Percentiles rank a stretch among this genome's conserved stretches.
Conservation (phyloP, 2,797 vertebrate species). For the Harpagifer antarcticus region DNA sequence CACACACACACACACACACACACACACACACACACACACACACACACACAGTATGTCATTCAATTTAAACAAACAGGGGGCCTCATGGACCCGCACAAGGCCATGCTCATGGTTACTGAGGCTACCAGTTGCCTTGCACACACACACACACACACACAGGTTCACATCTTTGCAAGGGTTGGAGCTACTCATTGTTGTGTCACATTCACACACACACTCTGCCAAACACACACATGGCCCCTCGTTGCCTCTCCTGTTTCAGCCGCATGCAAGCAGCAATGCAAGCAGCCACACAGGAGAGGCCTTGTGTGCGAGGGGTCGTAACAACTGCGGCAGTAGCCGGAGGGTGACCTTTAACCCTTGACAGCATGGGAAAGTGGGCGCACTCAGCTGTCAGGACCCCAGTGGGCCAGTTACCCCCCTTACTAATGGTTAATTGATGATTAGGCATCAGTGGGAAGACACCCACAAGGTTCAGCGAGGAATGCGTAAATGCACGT, state of each 20-base stretch:
- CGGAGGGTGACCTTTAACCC: slow-evolving; percentile 75
- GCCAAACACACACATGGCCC: slow-evolving; percentile 35
- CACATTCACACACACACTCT: slow-evolving; percentile 34
- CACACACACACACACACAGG: slow-evolving; percentile 38
- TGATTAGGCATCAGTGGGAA: slow-evolving; percentile 65
- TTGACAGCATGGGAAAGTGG: slow-evolving; percentile 86
- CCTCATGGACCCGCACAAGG: slow-evolving; percentile 59
- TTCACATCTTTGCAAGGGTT: slow-evolving; percentile 28
- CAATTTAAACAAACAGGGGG: slow-evolving; percentile 70
- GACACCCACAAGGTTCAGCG: slow-evolving; percentile 27
- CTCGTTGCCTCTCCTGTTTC: slow-evolving; percentile 56
- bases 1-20: neutral
- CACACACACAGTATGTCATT: slow-evolving; percentile 42
- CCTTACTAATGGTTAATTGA: slow-evolving; percentile 63
- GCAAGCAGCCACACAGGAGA: slow-evolving; percentile 71
- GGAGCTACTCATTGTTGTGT: slow-evolving; percentile 47
- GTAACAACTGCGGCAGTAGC: slow-evolving; percentile 82
- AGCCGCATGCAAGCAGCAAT: slow-evolving; percentile 50
- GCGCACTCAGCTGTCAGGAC: slow-evolving; percentile 81
- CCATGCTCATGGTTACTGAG: slow-evolving; percentile 39
- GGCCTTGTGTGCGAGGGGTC: slow-evolving; percentile 74
- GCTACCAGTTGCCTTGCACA: slow-evolving; percentile 46
- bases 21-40: slow-evolving; percentile 16
- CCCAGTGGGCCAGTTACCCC: slow-evolving; percentile 39
- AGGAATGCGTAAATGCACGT: slow-evolving; percentile 37